Conservation (phyloP, 2,888 invertebrate species). For the Parapristionchus giblindavisi region DNA sequence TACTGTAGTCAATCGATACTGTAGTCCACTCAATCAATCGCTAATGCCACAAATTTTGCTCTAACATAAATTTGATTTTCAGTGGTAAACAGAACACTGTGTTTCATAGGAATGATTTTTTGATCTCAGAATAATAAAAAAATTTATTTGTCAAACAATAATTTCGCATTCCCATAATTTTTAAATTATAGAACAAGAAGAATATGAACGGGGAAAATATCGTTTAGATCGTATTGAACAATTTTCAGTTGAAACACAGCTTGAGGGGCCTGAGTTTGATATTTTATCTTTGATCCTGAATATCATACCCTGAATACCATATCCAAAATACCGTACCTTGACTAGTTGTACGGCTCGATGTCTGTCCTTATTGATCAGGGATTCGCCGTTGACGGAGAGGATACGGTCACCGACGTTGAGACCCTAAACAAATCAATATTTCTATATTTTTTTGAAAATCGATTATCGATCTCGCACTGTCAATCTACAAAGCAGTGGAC, state of each 20-base stretch:
- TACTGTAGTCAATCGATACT: neutral
- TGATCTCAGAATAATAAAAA: neutral
- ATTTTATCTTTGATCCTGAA: too few species aligned
- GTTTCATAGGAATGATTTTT: neutral
- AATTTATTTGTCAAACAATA: neutral
- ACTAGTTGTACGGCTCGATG: conserved; percentile 72
- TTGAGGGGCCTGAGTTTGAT: too few species aligned
- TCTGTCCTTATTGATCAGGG: conserved; percentile 71
- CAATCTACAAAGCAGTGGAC: too few species aligned
- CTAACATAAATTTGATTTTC: neutral
- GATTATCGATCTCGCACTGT: neutral
- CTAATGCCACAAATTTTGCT: neutral
- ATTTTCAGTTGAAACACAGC: too few species aligned
- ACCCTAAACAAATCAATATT: too few species aligned
- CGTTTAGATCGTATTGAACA: too few species aligned
- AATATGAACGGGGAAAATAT: neutral
- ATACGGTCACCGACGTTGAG: conserved; percentile 70
- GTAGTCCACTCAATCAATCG: neutral
- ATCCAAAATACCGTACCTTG: conserved; percentile 42
- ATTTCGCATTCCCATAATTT: neutral
- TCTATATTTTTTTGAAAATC: too few species aligned
- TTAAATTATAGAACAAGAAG: neutral
- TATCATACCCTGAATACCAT: conserved; percentile 24
- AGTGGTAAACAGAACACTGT: neutral
- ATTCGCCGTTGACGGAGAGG: conserved; percentile 71